These are phyloP conservation scores for Hyalella azteca DNA, from an alignment of 2,888 invertebrate species.

Conservation along the genomic window DNA sequence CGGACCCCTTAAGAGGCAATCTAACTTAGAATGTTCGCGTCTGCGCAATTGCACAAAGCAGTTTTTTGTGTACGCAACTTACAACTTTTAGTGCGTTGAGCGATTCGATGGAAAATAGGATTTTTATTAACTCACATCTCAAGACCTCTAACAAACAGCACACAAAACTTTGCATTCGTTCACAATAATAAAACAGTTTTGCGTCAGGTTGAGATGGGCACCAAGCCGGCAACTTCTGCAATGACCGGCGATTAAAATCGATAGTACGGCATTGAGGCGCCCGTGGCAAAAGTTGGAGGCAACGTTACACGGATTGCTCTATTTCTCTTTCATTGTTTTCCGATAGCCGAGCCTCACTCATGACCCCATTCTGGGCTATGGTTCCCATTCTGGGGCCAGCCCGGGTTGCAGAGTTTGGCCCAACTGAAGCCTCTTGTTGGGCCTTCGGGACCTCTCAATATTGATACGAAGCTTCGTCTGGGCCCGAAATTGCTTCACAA, in stretches of 20 bases:
- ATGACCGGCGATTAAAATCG: constrained; percentile 29
- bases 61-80: too few species aligned
- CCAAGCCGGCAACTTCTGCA: constrained; percentile 3
- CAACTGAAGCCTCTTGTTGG: not conserved
- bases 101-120: too few species aligned
- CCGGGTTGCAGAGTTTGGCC: not conserved
- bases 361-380: constrained; percentile 30
- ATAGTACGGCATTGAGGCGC: constrained; percentile 18
- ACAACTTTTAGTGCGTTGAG: too few species aligned
- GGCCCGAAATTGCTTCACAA: constrained; percentile 4
- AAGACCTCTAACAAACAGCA: not conserved
- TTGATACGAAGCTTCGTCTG: not conserved
- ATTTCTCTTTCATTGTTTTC: constrained; percentile 36
- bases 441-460: not conserved
- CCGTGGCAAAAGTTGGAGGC: constrained; percentile 11
- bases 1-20: too few species aligned
- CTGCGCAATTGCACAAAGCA: too few species aligned
- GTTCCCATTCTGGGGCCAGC: constrained; percentile 33
- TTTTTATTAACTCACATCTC: too few species aligned
- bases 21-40: too few species aligned
- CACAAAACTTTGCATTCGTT: not conserved
- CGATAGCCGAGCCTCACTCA: constrained; percentile 32
- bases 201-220: not conserved
- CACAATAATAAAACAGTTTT: not conserved
- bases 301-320: constrained; percentile 34